A percentile compares a stretch with the other conserved stretches of the same genome.
Conservation (phyloP, 1,140 invertebrate genomes). For the Luehdorfia chinensis region DNA sequence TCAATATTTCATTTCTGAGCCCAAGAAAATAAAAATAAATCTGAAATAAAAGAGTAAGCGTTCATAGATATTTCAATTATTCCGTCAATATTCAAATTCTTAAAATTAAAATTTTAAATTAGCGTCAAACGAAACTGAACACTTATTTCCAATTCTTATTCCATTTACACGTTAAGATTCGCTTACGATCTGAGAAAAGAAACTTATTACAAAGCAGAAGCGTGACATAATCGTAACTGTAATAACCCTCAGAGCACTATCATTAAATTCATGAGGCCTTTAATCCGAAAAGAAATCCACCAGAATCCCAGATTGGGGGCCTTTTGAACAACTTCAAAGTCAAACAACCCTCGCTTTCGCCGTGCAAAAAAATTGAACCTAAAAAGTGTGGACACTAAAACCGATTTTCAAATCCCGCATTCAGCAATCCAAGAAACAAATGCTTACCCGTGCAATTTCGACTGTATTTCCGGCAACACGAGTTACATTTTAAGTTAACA, state of each 20-base stretch:
- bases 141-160: constrained; percentile 14
- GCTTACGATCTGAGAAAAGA: constrained; percentile 8
- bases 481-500: constrained; percentile 77
- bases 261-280: constrained; percentile 73
- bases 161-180: constrained; percentile 17
- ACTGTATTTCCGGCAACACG: constrained; percentile 75
- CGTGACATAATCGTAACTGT: constrained; percentile 48
- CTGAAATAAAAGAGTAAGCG: too few species aligned
- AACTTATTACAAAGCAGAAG: constrained; percentile 41
- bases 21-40: too few species aligned
- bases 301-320: constrained; percentile 69
- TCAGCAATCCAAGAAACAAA: constrained; percentile 59
- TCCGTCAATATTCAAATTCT: constrained; percentile 13
- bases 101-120: constrained; percentile 14
- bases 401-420: constrained; percentile 28
- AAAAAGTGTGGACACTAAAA: constrained; percentile 32
- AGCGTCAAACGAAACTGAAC: constrained; percentile 1
- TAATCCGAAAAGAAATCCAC: constrained; percentile 75
- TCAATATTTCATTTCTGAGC: too few species aligned
- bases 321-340: constrained; percentile 76
- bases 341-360: constrained; percentile 55
- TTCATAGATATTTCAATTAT: too few species aligned
- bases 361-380: constrained; percentile 27
- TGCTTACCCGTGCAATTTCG: constrained; percentile 71
- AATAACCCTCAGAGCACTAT: constrained; percentile 61